phyloP scores from a whole-genome alignment of 92 coral and sea anemone species.

The Parazoanthus atlanticus region DNA sequence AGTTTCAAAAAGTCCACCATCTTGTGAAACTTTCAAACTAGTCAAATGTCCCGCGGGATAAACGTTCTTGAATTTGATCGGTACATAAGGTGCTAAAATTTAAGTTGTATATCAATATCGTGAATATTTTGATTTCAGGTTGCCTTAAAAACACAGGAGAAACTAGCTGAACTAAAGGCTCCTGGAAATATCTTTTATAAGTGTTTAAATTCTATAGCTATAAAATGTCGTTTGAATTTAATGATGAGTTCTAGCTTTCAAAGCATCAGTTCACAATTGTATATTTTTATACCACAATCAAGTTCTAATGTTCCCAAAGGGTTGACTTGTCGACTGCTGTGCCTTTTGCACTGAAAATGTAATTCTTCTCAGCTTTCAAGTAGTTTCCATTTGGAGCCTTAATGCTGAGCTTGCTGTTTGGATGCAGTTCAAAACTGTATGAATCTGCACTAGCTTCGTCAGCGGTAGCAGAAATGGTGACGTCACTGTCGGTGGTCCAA shows the following conservation, averaged over 20 bases:
- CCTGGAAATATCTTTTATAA: background rate
- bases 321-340: constrained; percentile 59
- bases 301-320: constrained; percentile 88
- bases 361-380: constrained; percentile 86
- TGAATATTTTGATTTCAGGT: too few species aligned
- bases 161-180: background rate
- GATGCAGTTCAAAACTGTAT: constrained; percentile 82
- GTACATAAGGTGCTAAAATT: too few species aligned
- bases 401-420: constrained; percentile 79
- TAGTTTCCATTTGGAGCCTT: constrained; percentile 88
- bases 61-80: too few species aligned
- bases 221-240: too few species aligned
- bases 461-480: constrained; percentile 70
- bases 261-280: background rate
- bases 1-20: too few species aligned
- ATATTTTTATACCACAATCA: background rate
- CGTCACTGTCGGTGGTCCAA: constrained; percentile 73
- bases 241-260: background rate
- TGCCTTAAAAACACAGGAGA: background rate
- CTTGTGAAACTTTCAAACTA: too few species aligned
- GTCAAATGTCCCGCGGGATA: too few species aligned
- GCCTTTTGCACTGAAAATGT: constrained; percentile 79
- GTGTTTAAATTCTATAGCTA: background rate
- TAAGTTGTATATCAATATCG: too few species aligned
- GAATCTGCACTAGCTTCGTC: constrained; percentile 71